Evolutionary conservation across 2,888 invertebrate species (phyloP).

Genomic region (Acleris literana): DNA sequence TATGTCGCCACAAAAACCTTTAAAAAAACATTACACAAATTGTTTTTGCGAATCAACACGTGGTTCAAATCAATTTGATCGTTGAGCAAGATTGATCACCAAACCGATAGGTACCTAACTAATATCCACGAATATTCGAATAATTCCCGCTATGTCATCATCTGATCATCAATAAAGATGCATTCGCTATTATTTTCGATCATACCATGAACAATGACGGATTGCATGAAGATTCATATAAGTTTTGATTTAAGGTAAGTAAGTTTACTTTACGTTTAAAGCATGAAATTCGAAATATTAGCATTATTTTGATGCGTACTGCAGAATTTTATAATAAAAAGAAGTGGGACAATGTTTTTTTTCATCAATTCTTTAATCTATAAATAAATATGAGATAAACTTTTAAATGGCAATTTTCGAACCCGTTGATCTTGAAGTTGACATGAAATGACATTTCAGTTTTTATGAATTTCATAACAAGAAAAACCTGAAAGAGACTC

Average conservation of each 20-base stretch:
- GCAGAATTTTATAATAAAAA: not conserved
- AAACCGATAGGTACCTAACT: slow-evolving; percentile 34
- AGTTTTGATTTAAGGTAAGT: not conserved
- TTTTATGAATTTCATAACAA: slow-evolving; percentile 54
- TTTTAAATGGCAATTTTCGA: not conserved
- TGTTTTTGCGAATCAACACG: slow-evolving; percentile 40
- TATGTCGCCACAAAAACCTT: not conserved
- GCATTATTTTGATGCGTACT: too few relatives aligned
- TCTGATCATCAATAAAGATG: slow-evolving; percentile 47
- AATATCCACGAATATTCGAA: slow-evolving; percentile 49
- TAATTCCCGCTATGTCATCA: slow-evolving; percentile 48
- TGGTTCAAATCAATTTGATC: slow-evolving; percentile 42
- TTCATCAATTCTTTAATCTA: too few relatives aligned
- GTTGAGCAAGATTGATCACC: slow-evolving; percentile 51
- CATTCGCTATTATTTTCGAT: slow-evolving; percentile 43
- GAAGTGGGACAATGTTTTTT: not conserved
- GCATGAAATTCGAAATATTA: not conserved
- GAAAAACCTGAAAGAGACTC: slow-evolving; percentile 48
- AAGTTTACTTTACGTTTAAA: not conserved
- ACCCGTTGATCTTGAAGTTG: slow-evolving; percentile 27
- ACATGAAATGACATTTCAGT: slow-evolving; percentile 47
- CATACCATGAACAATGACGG: slow-evolving; percentile 14
- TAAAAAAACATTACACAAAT: not conserved
- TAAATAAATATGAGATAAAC: not conserved
- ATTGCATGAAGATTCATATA: not conserved